Evolutionary conservation across 2,797 vertebrate genomes (phyloP), one percentile per base, ranked within the genome.

Genomic region (Anguilla obscura): DNA sequence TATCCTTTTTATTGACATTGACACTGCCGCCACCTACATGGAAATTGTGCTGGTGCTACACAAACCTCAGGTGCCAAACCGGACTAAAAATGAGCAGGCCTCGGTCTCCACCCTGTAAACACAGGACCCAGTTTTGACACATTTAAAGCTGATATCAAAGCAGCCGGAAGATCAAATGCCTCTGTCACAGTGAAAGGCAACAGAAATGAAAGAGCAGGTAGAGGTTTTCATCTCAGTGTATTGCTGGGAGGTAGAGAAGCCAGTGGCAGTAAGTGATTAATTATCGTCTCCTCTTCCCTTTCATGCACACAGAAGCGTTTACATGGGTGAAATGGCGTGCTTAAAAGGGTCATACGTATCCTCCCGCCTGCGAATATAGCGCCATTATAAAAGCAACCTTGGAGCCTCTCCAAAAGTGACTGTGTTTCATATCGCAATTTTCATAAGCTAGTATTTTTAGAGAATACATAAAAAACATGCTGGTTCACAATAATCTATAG

Each of bases 71-170:
- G 89, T 27, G 52, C 7, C 60, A 69, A 8, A 63, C 58, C 52
- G 58, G 63, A 66, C 48, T 45, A 71, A 84, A 52, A 69, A 36
- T 84, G 50, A 66, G 52, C 87, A 85, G 30, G 12, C 40, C 18
- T 33, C 2, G 21, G 27, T 74, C 50, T 24, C 36, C 27, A 54
- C 24, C 83, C 45, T 21, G 8, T 52, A 56, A 48, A 9, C 27
- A 58, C 50, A 30, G 36, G 18, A 54, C 24, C 58, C 83, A 40
- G n/a, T 33, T 89, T 89, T 66, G 74, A 76, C 54, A 84, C 14
- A 82, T 80, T 60, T 63, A 74, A 88, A 86, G 74, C 36, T n/a
- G 45, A 16, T 82, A 85, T 85, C 63, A 87, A 88, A 85, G 58
- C 50, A 52, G 60, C 36, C 50, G 33, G 24, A 85, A 87, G 71